phyloP scores from a whole-genome alignment of 2,888 invertebrate genomes.

The Pachliopta kotzebuea region DNA sequence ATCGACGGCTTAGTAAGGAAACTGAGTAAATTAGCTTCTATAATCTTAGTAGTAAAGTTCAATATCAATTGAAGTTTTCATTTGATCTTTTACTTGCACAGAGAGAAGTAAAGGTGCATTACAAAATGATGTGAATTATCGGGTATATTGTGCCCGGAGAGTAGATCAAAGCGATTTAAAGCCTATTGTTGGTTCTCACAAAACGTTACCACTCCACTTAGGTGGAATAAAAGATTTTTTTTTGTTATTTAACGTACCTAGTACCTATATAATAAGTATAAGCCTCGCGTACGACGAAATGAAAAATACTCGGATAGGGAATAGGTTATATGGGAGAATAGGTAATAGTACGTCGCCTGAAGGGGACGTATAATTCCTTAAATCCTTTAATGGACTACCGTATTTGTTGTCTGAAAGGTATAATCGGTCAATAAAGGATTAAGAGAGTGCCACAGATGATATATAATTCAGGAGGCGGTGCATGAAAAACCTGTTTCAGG shows the following conservation, averaged over 20 bases:
- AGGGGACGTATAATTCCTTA: constrained; percentile 55
- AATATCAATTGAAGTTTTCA: background rate
- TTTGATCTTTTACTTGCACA: constrained; percentile 1
- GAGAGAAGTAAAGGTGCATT: constrained; percentile 3
- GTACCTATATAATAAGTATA: too few relatives aligned
- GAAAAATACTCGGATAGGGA: background rate
- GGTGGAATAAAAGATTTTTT: constrained; percentile 12
- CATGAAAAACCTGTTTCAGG: constrained; percentile 20
- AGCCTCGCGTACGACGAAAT: too few relatives aligned
- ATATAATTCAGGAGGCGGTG: constrained; percentile 33
- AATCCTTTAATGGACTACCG: constrained; percentile 71
- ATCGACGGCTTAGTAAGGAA: background rate
- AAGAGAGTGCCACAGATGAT: constrained; percentile 26
- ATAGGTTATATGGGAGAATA: constrained; percentile 33
- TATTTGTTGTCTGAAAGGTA: constrained; percentile 59
- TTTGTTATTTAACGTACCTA: background rate
- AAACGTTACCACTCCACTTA: too few relatives aligned
- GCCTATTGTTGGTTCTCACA: constrained; percentile 31
- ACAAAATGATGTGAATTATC: constrained; percentile 15
- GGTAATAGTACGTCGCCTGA: constrained; percentile 38
- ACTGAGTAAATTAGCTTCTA: background rate
- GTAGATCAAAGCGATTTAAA: constrained; percentile 10
- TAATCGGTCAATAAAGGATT: constrained; percentile 39
- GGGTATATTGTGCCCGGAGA: constrained; percentile 3
- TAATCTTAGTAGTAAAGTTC: background rate